Conservation (phyloP, 2,113 vertebrate genomes). For the Apeltes quadracus region DNA sequence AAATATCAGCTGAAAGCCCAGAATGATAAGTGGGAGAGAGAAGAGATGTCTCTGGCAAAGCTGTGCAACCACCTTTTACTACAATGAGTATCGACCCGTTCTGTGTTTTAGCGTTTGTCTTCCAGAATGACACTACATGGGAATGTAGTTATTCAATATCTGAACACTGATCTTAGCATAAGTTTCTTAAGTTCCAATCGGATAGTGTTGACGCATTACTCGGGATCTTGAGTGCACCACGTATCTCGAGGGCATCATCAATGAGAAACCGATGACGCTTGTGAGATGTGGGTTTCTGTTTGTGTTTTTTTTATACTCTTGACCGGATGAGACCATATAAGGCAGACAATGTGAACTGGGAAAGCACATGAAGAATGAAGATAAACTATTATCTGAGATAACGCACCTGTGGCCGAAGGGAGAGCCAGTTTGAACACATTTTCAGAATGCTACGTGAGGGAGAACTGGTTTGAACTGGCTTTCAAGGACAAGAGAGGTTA, state of each 20-base stretch:
- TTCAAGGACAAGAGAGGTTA: too few relatives aligned
- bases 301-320: too few relatives aligned
- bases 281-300: too few relatives aligned
- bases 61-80: neutral
- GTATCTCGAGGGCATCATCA: slow-evolving; percentile 29
- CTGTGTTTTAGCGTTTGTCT: too few relatives aligned
- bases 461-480: too few relatives aligned
- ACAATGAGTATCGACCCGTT: neutral
- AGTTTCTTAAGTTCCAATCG: slow-evolving; percentile 10
- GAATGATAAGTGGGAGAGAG: neutral
- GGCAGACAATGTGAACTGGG: too few relatives aligned
- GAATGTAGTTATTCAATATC: slow-evolving; percentile 37
- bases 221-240: slow-evolving; percentile 35
- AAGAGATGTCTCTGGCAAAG: neutral
- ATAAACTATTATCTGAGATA: too few relatives aligned
- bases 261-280: slow-evolving; percentile 26
- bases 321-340: too few relatives aligned
- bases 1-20: neutral
- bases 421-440: too few relatives aligned
- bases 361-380: too few relatives aligned
- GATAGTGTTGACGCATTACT: slow-evolving; percentile 6
- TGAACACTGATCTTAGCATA: slow-evolving; percentile 10
- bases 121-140: slow-evolving; percentile 44
- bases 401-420: too few relatives aligned
- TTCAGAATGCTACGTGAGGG: too few relatives aligned